Evolutionary conservation across 2,113 vertebrate genomes (phyloP), one percentile per base, ranked within the genome.

Genomic region (Coptodon rendalli): DNA sequence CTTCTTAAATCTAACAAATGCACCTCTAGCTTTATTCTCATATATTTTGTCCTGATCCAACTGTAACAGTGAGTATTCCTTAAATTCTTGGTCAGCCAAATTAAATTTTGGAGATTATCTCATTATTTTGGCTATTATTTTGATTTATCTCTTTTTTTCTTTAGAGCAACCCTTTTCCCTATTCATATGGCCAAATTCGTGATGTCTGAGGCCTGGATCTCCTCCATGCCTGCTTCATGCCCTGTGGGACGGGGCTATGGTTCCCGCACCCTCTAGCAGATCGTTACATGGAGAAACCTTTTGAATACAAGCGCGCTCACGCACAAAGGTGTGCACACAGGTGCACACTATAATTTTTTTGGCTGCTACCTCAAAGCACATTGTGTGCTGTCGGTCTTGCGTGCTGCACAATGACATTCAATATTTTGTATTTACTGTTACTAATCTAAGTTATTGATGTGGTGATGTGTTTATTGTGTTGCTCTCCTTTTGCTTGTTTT

Each of bases 201-300:
- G 52, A 53, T 53, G 9, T 53, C 9, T 53, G 52, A 19, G 52
- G 52, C 52, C 59, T 34, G 17, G 6, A 22, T 38, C 34, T 38
- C 34, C 2, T 63, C 31, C 17, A 1, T 36, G 31, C 0, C 6
- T 19, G 29, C 29, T 63, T 19, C 31, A 19, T 36, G 31, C 59
- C 17, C 59, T 36, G 3, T 9, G 1, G 59, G 0, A 36, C 2
- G 0, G 59, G 31, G 0, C 3, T 63, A 4, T 63, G 59, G 31
- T 63, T 63, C 59, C 59, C 59, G 36, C 59, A 36, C 29, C 9
- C 9, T 63, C 59, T 63, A 63, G 59, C 59, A 63, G 59, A 63
- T 63, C 9, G 57, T 61, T 61, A 61, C 16, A 63, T 36, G 29
- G 59, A 63, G 59, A 63, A 34, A 34, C 31, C 31, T 34, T 34